A percentile compares a stretch with the other conserved stretches of the same genome.
phyloP scores from a whole-genome alignment of 2,888 invertebrate species.

The Seira ritae region DNA sequence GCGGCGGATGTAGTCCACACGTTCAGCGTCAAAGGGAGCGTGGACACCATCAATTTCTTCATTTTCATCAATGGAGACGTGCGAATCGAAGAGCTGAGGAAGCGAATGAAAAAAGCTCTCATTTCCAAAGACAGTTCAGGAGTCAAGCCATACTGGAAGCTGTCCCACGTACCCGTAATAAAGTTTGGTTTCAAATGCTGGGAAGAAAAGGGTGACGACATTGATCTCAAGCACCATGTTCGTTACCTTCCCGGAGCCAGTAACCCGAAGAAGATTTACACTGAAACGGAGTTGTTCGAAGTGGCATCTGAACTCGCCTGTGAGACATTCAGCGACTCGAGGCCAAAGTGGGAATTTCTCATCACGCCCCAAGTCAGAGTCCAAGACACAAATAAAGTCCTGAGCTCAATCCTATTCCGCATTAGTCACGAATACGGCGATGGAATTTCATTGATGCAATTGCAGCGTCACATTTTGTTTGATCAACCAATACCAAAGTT shows the following conservation, averaged over 20 bases:
- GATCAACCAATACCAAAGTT: conserved; percentile 20
- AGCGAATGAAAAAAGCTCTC: not conserved
- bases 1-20: too few relatives aligned
- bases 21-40: not conserved
- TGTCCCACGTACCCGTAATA: not conserved
- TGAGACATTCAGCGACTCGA: not conserved
- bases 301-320: conserved; percentile 11
- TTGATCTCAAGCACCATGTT: conserved; percentile 35
- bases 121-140: too few relatives aligned
- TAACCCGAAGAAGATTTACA: not conserved
- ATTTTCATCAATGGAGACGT: not conserved
- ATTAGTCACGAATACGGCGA: conserved; percentile 30
- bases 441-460: conserved; percentile 29
- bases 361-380: conserved; percentile 20
- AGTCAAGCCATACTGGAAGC: conserved; percentile 26
- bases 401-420: conserved; percentile 15
- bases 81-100: not conserved
- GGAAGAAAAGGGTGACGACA: conserved; percentile 30
- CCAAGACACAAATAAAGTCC: not conserved
- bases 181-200: conserved; percentile 44
- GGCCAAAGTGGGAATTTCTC: conserved; percentile 49
- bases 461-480: conserved; percentile 14
- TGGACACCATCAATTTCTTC: not conserved
- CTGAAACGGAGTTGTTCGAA: not conserved
- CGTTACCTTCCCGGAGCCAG: conserved; percentile 27